Evolutionary conservation across 2,113 vertebrate genomes (phyloP).

Genomic region (Gobiocypris rarus): DNA sequence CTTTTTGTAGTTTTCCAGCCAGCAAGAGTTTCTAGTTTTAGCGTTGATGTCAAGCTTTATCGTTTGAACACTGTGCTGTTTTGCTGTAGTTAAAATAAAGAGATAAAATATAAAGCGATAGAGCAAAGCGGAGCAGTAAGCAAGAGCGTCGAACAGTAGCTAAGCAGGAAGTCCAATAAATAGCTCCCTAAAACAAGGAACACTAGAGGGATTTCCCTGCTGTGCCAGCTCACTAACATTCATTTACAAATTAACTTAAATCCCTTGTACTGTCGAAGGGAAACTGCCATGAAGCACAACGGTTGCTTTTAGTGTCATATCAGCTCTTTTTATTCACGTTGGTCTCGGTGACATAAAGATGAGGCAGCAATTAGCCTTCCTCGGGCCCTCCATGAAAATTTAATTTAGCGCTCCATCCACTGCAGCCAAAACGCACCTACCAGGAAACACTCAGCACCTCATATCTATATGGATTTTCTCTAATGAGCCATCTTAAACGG

Average conservation of each 20-base stretch:
- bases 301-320: constrained; percentile 46
- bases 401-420: constrained; percentile 40
- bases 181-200: constrained; percentile 16
- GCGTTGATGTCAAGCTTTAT: too few relatives aligned
- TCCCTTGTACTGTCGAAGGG: constrained; percentile 45
- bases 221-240: constrained; percentile 46
- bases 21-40: too few relatives aligned
- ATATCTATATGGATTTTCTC: constrained; percentile 18
- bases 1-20: too few relatives aligned
- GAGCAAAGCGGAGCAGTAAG: too few relatives aligned
- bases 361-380: constrained; percentile 53
- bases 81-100: too few relatives aligned
- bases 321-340: constrained; percentile 50
- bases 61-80: too few relatives aligned
- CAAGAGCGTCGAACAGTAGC: too few relatives aligned
- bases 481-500: constrained; percentile 8
- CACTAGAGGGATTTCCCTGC: constrained; percentile 33
- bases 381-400: constrained; percentile 45
- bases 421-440: constrained; percentile 28
- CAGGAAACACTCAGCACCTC: background rate
- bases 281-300: background rate
- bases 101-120: too few relatives aligned
- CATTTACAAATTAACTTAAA: constrained; percentile 59
- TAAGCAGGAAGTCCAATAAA: too few relatives aligned
- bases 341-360: constrained; percentile 49